Percentiles rank a stretch among this genome's conserved stretches.
Conservation (phyloP, 2,797 vertebrate genomes). For the Helicolenus hilgendorfi region DNA sequence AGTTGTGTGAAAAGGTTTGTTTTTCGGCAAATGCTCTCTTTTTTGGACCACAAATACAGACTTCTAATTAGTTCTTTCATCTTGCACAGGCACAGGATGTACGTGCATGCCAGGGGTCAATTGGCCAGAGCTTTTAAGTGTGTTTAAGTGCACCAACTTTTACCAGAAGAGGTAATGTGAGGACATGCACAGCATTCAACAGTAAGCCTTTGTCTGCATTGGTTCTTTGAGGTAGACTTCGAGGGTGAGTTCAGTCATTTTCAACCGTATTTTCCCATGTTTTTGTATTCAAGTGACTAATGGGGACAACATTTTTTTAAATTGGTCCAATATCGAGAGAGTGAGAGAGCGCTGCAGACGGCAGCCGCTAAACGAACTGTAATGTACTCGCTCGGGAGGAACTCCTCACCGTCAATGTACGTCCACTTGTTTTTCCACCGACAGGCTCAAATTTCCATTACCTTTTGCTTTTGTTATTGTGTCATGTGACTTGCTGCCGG, state of each 20-base stretch:
- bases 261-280: neutral
- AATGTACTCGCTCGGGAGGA: too few species aligned
- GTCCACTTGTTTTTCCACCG: too few species aligned
- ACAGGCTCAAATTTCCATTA: too few species aligned
- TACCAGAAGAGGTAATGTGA: neutral
- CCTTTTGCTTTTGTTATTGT: neutral
- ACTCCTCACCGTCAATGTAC: too few species aligned
- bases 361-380: too few species aligned
- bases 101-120: neutral
- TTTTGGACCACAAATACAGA: neutral
- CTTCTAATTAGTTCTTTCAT: neutral
- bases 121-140: neutral
- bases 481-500: neutral
- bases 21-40: neutral
- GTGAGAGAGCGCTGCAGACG: neutral
- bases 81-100: neutral
- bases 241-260: neutral
- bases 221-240: neutral
- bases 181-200: neutral
- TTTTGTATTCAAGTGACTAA: neutral
- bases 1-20: neutral
- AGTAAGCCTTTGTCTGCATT: neutral
- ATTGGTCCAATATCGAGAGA: neutral
- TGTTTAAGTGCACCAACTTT: neutral
- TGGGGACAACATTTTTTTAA: neutral